phyloP scores from a whole-genome alignment of 2,797 vertebrate genomes.

The Hirundo rustica region DNA sequence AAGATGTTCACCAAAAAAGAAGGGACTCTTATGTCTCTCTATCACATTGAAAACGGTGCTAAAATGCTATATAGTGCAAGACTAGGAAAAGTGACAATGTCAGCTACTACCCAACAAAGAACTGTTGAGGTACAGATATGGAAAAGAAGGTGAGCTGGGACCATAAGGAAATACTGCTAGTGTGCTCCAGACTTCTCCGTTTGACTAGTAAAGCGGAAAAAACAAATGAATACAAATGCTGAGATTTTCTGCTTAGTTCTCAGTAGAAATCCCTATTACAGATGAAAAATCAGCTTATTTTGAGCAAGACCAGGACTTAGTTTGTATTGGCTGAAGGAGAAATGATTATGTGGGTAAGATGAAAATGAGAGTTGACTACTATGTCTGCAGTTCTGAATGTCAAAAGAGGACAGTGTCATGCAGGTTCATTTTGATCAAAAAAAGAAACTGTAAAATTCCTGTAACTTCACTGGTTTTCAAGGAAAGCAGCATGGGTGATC shows the following conservation, averaged over 20 bases:
- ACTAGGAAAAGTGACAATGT: neutral
- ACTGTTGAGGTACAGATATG: neutral
- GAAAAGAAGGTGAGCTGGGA: neutral
- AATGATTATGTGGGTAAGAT: neutral
- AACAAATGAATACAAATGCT: neutral
- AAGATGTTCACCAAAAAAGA: neutral
- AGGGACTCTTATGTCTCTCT: neutral
- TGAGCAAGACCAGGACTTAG: neutral
- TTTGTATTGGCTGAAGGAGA: neutral
- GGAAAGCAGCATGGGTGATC: neutral
- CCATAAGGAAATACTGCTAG: fast-evolving
- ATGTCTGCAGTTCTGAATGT: neutral
- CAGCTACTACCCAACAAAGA: neutral
- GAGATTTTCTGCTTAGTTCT: neutral
- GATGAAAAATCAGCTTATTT: neutral
- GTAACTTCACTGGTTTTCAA: neutral
- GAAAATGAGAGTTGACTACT: neutral
- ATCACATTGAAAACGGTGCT: neutral
- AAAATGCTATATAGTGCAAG: neutral
- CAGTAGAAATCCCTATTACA: neutral
- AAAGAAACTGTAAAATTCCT: neutral
- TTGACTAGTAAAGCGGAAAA: neutral
- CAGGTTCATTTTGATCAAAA: neutral
- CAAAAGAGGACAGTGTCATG: neutral
- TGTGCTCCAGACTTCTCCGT: neutral